Conservation (phyloP, 2,888 invertebrate genomes). For the Emesis furor region DNA sequence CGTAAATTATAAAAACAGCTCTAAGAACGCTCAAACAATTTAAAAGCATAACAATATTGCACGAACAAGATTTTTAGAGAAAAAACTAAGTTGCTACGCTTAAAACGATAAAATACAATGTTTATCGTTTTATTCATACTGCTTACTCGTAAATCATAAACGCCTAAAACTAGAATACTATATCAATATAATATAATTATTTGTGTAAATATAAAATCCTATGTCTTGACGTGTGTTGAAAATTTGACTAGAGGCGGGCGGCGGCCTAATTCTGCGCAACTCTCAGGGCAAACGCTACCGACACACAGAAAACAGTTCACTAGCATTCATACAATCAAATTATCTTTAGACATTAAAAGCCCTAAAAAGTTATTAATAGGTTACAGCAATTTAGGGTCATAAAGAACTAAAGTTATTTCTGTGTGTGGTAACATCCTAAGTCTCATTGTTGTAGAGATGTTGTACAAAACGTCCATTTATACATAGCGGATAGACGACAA, state of each 20-base stretch:
- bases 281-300: slow-evolving; percentile 55
- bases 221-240: slow-evolving; percentile 90
- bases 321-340: slow-evolving; percentile 32
- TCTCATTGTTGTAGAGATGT: slow-evolving; percentile 26
- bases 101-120: slow-evolving; percentile 71
- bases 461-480: slow-evolving; percentile 40
- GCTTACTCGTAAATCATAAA: slow-evolving; percentile 89
- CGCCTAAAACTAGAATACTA: slow-evolving; percentile 92
- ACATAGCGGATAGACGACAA: background rate
- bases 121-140: slow-evolving; percentile 81
- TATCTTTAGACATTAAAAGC: slow-evolving; percentile 36
- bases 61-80: slow-evolving; percentile 84
- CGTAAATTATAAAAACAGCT: slow-evolving; percentile 78
- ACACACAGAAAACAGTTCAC: slow-evolving; percentile 64
- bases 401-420: slow-evolving; percentile 41
- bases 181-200: slow-evolving; percentile 92
- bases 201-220: slow-evolving; percentile 92
- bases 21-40: slow-evolving; percentile 86
- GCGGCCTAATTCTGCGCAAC: slow-evolving; percentile 78
- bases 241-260: slow-evolving; percentile 91
- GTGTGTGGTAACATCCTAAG: slow-evolving; percentile 57
- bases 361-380: slow-evolving; percentile 30
- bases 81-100: slow-evolving; percentile 83
- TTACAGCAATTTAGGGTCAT: slow-evolving; percentile 21
- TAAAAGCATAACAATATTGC: slow-evolving; percentile 91